These are phyloP conservation scores for Phodopus roborovskii DNA, from an alignment of 2,113 vertebrate genomes.

Conservation along the genomic window DNA sequence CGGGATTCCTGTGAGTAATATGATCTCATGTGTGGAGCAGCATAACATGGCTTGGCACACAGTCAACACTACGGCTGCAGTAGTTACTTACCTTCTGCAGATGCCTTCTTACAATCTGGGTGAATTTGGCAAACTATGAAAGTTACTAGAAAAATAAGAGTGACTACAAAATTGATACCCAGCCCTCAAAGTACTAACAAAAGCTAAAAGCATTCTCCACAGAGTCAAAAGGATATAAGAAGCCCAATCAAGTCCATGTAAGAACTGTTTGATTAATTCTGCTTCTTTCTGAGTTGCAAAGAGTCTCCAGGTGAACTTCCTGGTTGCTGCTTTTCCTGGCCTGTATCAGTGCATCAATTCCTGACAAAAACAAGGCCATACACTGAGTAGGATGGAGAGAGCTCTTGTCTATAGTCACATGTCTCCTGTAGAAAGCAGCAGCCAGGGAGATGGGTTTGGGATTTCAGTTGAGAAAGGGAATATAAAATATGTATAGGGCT, in stretches of 20 bases:
- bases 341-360: not conserved
- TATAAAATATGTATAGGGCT: not conserved
- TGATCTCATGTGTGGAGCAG: not conserved
- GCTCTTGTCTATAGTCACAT: not conserved
- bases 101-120: not conserved
- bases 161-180: not conserved
- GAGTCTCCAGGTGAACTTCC: not conserved
- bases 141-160: not conserved
- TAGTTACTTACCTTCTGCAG: not conserved
- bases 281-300: not conserved
- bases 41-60: not conserved
- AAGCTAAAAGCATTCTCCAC: not conserved
- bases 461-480: not conserved
- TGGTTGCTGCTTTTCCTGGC: not conserved
- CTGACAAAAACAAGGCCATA: not conserved
- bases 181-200: not conserved
- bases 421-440: not conserved
- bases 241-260: not conserved
- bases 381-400: not conserved
- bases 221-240: not conserved
- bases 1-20: not conserved
- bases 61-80: not conserved
- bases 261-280: not conserved
- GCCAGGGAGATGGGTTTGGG: not conserved
- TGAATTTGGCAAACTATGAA: not conserved